Evolutionary conservation across 2,888 invertebrate species (phyloP), one percentile per base, ranked within the genome.

Genomic region (Chrysodeixis includens): DNA sequence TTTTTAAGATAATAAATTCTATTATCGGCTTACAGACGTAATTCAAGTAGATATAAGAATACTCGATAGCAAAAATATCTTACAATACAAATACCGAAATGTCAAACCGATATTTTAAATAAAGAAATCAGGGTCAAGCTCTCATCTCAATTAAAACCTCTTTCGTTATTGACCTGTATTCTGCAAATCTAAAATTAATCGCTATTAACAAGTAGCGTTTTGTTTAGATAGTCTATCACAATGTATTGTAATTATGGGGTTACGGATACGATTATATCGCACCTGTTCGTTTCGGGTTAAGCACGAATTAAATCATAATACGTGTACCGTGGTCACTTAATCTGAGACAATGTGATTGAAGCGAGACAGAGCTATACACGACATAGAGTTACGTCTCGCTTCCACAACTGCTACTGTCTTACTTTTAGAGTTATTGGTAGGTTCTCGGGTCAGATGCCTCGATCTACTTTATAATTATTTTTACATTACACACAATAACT

Each of bases 401-500:
- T 6, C 26, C 26, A 6, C 26, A 26, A 2, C 26, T 6, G 26
- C 6, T 4, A 4, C 26, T 4, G 26, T 26, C 6, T 26, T 26
- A 26, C 3, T 26, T 2, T 26, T n/a, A n/a, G 26, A 26, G 26
- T 2, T 26, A 2, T 2, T 26, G 26, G 26, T 26, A 26, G 2
- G 26, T 6, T 26, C 26, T 6, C 26, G 26, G 78, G 76, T 78
- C 74, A 75, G 64, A 66, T 71, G 66, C 72, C 70, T 68, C 68
- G 68, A 70, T 71, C 67, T 49, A 54, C 54, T 54, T 80, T 69
- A 71, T 81, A 82, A 83, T 83, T 83, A 83, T 83, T 82, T 75
- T 67, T 66, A 71, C 77, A 81, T 83, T 83, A 83, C 72, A 71
- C 58, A 32, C 49, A 53, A 61, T 63, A 54, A 53, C 63, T 63